Evolutionary conservation across 2,113 vertebrate genomes (phyloP).

Genomic region (Oreotrochilus melanogaster): DNA sequence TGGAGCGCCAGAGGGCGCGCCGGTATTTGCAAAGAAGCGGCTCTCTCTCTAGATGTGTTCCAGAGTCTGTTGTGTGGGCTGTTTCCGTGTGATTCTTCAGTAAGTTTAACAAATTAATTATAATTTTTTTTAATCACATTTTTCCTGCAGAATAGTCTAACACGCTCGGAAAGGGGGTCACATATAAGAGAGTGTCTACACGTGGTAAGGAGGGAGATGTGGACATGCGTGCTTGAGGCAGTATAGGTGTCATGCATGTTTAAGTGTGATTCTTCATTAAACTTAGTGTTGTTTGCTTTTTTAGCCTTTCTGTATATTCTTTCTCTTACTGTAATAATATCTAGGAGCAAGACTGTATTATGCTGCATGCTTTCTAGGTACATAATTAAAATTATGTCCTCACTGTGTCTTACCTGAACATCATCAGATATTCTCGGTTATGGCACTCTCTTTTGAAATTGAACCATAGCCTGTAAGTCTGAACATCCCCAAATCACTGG

Average conservation of each 20-base stretch:
- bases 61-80: neutral
- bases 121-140: neutral
- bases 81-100: neutral
- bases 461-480: neutral
- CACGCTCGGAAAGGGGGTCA: neutral
- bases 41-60: rapidly evolving
- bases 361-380: neutral
- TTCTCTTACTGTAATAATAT: neutral
- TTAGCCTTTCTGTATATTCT: neutral
- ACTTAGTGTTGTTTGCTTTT: neutral
- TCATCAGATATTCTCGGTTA: neutral
- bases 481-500: neutral
- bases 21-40: neutral
- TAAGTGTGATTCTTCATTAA: neutral
- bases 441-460: neutral
- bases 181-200: neutral
- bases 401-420: rapidly evolving
- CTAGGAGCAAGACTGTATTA: neutral
- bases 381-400: neutral
- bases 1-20: conserved; percentile 70
- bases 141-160: neutral
- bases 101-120: neutral
- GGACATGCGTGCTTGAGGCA: neutral
- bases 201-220: neutral
- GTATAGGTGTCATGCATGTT: neutral